Evolutionary conservation across 2,888 invertebrate genomes (phyloP).

Genomic region (Eremobia ochroleuca): DNA sequence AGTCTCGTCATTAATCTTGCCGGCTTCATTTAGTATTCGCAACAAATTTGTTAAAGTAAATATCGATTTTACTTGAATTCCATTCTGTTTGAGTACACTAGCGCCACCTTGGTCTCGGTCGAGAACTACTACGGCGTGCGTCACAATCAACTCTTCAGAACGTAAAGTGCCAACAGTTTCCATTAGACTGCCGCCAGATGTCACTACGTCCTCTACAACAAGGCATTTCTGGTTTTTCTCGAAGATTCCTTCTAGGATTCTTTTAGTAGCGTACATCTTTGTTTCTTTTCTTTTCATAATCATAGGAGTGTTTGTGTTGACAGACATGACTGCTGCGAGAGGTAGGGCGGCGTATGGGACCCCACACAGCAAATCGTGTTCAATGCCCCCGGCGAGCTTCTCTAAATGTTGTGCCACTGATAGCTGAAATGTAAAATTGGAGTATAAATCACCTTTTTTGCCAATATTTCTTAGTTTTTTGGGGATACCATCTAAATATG

Average conservation of each 20-base stretch:
- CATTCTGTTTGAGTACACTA: conserved; percentile 93
- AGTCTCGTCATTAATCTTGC: conserved; percentile 91
- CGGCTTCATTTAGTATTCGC: conserved; percentile 91
- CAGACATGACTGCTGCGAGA: conserved; percentile 96
- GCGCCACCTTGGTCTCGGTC: conserved; percentile 98
- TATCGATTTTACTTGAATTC: conserved; percentile 93
- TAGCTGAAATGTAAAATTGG: conserved; percentile 78
- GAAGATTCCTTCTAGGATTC: conserved; percentile 97
- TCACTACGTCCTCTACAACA: conserved; percentile 98
- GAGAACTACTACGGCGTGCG: conserved; percentile 96
- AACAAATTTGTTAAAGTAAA: conserved; percentile 93
- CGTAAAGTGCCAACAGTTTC: conserved; percentile 95
- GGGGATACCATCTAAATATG: not conserved
- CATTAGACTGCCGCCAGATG: conserved; percentile 97
- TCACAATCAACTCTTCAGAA: conserved; percentile 92
- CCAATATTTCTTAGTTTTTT: not conserved
- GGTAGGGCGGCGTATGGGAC: conserved; percentile 99
- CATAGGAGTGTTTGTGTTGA: conserved; percentile 95
- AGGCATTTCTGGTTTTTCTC: conserved; percentile 93
- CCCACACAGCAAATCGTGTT: conserved; percentile 95
- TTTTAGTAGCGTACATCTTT: conserved; percentile 98
- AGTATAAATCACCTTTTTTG: not conserved
- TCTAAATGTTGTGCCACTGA: conserved; percentile 82
- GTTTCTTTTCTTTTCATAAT: conserved; percentile 97
- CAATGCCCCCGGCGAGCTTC: conserved; percentile 77